These are phyloP conservation scores for Ennomos erosarius DNA, from an alignment of 2,888 invertebrate species.

Conservation along the genomic window DNA sequence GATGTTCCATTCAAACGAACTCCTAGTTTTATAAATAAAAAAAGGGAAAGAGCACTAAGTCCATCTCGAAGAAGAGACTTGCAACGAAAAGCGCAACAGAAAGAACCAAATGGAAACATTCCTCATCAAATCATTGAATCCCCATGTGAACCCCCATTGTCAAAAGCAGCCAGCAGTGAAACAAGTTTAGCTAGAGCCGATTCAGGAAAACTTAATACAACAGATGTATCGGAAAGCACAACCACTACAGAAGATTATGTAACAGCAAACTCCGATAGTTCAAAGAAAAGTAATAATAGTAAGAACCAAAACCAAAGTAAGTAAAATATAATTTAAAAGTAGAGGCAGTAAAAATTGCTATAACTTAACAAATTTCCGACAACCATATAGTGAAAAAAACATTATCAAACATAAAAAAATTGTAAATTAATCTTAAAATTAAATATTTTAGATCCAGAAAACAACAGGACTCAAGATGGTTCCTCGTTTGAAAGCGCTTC, in stretches of 20 bases:
- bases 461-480: slow-evolving; percentile 88
- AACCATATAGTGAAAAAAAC: no score
- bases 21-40: slow-evolving; percentile 80
- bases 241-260: slow-evolving; percentile 94
- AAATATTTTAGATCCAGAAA: slow-evolving; percentile 79
- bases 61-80: slow-evolving; percentile 81
- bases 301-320: slow-evolving; percentile 77
- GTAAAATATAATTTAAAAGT: slow-evolving; percentile 36
- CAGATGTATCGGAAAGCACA: slow-evolving; percentile 94
- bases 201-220: slow-evolving; percentile 89
- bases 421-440: slow-evolving; percentile 5
- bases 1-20: slow-evolving; percentile 80
- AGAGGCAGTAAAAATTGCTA: neutral
- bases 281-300: slow-evolving; percentile 86
- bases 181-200: slow-evolving; percentile 88
- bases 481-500: slow-evolving; percentile 96
- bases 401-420: neutral
- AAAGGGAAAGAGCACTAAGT: slow-evolving; percentile 80
- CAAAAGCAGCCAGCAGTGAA: slow-evolving; percentile 72
- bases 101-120: slow-evolving; percentile 74
- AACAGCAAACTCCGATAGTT: slow-evolving; percentile 92
- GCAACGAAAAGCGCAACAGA: slow-evolving; percentile 70
- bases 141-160: slow-evolving; percentile 64
- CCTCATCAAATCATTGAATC: slow-evolving; percentile 72
- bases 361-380: no score